Percentiles rank a stretch among this genome's conserved stretches.
phyloP scores from a whole-genome alignment of 2,797 vertebrate species.

The Acipenser oxyrinchus region DNA sequence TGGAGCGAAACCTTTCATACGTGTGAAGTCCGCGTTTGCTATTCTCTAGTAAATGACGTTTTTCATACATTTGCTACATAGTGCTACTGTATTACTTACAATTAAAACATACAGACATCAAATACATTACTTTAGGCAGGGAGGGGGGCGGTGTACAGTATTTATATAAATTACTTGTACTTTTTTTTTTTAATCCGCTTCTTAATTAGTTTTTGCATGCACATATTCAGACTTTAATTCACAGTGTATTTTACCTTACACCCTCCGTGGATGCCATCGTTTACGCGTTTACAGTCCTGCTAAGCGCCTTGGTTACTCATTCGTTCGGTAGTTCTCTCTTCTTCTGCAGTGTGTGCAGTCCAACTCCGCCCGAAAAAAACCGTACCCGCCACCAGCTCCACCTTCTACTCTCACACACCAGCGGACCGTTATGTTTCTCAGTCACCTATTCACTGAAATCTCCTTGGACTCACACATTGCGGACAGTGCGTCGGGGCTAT shows the following conservation, averaged over 20 bases:
- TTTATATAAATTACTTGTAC: no score
- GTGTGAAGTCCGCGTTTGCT: no score
- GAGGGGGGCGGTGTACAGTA: no score
- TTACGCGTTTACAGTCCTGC: slow-evolving; percentile 20
- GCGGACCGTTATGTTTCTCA: slow-evolving; percentile 16
- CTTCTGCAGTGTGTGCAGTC: slow-evolving; percentile 39
- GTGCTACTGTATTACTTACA: no score
- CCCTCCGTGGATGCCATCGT: slow-evolving; percentile 50
- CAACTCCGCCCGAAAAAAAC: slow-evolving; percentile 39
- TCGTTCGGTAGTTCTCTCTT: slow-evolving; percentile 39
- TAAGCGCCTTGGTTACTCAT: slow-evolving; percentile 33
- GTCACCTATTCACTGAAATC: neutral
- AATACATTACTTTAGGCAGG: no score
- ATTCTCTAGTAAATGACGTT: no score
- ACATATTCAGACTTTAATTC: neutral
- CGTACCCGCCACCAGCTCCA: slow-evolving; percentile 30
- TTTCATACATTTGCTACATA: no score
- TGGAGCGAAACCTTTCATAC: no score
- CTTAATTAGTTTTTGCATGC: no score
- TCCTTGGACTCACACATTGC: slow-evolving; percentile 7
- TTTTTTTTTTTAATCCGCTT: no score
- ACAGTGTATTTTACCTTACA: slow-evolving; percentile 47
- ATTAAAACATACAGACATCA: no score
- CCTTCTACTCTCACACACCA: slow-evolving; percentile 15
- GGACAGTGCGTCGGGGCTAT: slow-evolving; percentile 26